Percentiles rank a stretch among this genome's conserved stretches.
These are phyloP conservation scores for Popillia japonica DNA, from an alignment of 1,140 invertebrate species.

Conservation along the genomic window DNA sequence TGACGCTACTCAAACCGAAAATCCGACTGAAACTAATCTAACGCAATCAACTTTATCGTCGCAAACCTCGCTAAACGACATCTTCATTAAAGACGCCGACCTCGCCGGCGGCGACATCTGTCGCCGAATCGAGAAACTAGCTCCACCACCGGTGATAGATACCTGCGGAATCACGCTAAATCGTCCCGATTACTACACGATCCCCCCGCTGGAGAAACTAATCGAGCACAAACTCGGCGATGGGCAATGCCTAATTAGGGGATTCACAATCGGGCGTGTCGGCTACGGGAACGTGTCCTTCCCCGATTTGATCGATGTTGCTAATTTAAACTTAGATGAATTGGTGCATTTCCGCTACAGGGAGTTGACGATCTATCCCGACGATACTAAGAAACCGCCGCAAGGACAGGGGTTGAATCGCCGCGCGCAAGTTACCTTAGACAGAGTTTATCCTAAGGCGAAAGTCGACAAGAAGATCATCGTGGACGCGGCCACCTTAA, in stretches of 20 bases:
- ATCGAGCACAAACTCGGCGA: slow-evolving; percentile 69
- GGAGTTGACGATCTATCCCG: slow-evolving; percentile 78
- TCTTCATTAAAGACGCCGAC: not conserved
- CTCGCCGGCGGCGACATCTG: not conserved
- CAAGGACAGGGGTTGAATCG: slow-evolving; percentile 90
- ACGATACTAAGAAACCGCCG: slow-evolving; percentile 75
- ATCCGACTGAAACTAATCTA: not conserved
- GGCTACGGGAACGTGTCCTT: slow-evolving; percentile 95
- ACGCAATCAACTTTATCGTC: no score
- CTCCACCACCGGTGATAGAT: slow-evolving; percentile 15
- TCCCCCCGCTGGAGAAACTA: slow-evolving; percentile 82
- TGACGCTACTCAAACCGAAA: not conserved
- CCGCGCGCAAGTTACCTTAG: slow-evolving; percentile 90
- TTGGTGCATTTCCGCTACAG: slow-evolving; percentile 80
- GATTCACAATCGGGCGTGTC: slow-evolving; percentile 88
- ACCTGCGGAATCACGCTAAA: slow-evolving; percentile 53
- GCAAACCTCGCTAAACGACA: not conserved
- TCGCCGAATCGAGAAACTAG: not conserved
- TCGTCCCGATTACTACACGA: slow-evolving; percentile 82
- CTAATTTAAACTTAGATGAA: slow-evolving; percentile 88
- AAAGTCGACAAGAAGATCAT: slow-evolving; percentile 84
- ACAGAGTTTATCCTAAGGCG: slow-evolving; percentile 93
- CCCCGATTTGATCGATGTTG: slow-evolving; percentile 86
- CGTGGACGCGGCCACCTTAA: slow-evolving; percentile 79
- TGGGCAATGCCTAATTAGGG: slow-evolving; percentile 85